Evolutionary conservation across 2,888 invertebrate genomes (phyloP), one percentile per base, ranked within the genome.

Genomic region (Lamproptera curius): DNA sequence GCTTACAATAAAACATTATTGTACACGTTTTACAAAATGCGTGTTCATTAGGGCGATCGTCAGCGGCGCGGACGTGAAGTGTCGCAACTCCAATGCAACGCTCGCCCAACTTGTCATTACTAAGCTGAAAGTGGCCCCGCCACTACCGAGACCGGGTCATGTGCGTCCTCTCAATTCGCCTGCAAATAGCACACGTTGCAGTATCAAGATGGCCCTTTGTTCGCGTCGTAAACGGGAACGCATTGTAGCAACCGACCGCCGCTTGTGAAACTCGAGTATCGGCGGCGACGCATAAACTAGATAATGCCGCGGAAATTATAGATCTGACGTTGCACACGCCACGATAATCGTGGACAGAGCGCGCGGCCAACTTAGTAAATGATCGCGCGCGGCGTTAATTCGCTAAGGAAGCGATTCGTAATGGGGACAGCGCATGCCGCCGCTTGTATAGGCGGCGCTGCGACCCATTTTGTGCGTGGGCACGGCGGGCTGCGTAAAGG

Each of bases 381-480:
- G 61, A 67, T 65, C 59, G 65, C 68, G 68, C 67, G 67, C 67
- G 63, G 69, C 70, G 70, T 72, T 81, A 79, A 80, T 82, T 78
- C 79, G 71, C 62, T 68, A 74, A 77, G 76, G 74, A 73, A 79
- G 73, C 65, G 75, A 79, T 79, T 80, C 68, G 67, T 69, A 81
- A 80, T 76, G 76, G 78, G 80, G 79, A 80, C 82, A 78, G 67
- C 71, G 73, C 66, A 73, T 74, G 73, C 69, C 64, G 67, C 65
- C 62, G 59, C 58, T 73, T 70, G 64, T 67, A 72, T 68, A 71
- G 64, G 61, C 68, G 67, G 65, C 63, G 77, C 72, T 65, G 72
- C 65, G 86, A 85, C 86, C 85, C 83, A 86, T 81, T 85, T 86
- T 70, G 77, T 76, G 71, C 77, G 76, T 76, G n/a, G 70, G 73